Evolutionary conservation across 2,113 vertebrate species (phyloP).

Genomic region (Heliornis fulica): DNA sequence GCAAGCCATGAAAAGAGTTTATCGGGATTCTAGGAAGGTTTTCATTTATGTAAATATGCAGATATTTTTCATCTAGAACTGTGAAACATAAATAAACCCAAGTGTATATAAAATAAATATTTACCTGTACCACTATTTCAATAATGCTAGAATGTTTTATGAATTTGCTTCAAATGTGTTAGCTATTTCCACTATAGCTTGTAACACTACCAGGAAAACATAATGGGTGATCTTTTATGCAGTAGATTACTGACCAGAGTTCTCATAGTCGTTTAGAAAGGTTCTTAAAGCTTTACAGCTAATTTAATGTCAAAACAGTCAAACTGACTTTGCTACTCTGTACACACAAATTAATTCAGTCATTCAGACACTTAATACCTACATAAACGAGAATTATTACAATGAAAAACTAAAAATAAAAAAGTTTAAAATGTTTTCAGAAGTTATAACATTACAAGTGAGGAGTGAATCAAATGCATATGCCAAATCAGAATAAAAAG

Average conservation of each 20-base stretch:
- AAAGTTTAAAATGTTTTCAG: neutral
- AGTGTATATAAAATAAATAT: neutral
- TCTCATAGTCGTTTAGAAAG: neutral
- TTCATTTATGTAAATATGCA: neutral
- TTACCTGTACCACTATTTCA: neutral
- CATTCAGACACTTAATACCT: neutral
- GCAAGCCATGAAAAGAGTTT: neutral
- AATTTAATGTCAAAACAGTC: neutral
- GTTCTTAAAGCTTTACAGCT: neutral
- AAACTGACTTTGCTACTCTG: neutral
- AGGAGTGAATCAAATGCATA: neutral
- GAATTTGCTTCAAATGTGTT: neutral
- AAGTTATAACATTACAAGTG: neutral
- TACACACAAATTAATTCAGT: neutral
- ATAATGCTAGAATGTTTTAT: neutral
- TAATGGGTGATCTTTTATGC: neutral
- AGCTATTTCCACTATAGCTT: neutral
- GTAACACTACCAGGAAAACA: neutral
- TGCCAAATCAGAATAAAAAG: neutral
- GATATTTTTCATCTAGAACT: neutral
- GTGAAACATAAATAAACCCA: neutral
- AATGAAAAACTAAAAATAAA: neutral
- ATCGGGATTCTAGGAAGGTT: neutral
- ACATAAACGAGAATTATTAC: neutral
- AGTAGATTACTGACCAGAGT: neutral